phyloP scores from a whole-genome alignment of 2,113 vertebrate species.

The Ranitomeya variabilis region DNA sequence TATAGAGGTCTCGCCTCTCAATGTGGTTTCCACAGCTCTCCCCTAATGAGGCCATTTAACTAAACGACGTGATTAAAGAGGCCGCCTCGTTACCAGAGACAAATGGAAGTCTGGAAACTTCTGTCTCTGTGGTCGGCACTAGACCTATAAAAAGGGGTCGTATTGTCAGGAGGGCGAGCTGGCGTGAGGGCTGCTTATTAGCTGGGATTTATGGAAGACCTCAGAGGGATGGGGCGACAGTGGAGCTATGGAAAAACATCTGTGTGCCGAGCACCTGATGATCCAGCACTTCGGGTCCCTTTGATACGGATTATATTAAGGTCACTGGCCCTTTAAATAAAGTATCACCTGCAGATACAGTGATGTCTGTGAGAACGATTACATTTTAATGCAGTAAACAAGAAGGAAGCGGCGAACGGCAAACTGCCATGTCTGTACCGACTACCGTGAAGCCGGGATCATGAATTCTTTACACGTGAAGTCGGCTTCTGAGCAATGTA shows the following conservation, averaged over 20 bases:
- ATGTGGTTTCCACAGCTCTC: neutral
- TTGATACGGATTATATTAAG: neutral
- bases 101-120: constrained; percentile 30
- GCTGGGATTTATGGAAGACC: neutral
- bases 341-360: neutral
- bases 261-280: neutral
- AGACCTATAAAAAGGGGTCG: neutral
- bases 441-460: neutral
- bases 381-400: neutral
- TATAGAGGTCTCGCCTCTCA: neutral
- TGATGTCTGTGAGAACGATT: neutral
- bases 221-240: neutral
- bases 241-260: neutral
- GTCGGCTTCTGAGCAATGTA: neutral
- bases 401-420: neutral
- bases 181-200: constrained; percentile 22
- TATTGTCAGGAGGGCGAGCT: neutral
- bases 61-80: constrained; percentile 42
- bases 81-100: constrained; percentile 21
- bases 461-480: neutral
- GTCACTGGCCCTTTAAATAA: neutral
- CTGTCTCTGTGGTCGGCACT: neutral
- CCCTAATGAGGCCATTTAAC: constrained; percentile 48
- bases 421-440: neutral
- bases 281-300: neutral